These are phyloP conservation scores for Sigmodon hispidus DNA, from an alignment of 2,113 vertebrate species.

Conservation along the genomic window DNA sequence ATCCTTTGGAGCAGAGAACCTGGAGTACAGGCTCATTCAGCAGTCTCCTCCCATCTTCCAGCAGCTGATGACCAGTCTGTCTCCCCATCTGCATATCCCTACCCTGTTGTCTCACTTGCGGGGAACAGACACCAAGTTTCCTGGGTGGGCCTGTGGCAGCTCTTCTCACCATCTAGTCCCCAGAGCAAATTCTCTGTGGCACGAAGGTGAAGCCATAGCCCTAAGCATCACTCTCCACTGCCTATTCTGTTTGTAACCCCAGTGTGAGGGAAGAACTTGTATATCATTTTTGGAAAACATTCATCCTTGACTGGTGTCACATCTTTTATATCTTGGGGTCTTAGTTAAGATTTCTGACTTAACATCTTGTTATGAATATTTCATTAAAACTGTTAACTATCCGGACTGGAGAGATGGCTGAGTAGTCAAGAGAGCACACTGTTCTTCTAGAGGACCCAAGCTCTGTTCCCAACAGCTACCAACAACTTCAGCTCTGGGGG, in stretches of 20 bases:
- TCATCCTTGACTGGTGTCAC: neutral
- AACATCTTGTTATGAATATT: neutral
- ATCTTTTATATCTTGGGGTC: neutral
- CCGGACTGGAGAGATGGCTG: neutral
- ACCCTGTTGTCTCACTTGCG: neutral
- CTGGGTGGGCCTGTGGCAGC: neutral
- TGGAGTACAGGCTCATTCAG: neutral
- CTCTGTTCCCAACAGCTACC: neutral
- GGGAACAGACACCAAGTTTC: neutral
- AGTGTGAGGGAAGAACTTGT: neutral
- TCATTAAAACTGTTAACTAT: neutral
- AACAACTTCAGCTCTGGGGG: neutral
- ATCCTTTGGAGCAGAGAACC: neutral
- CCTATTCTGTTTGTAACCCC: neutral
- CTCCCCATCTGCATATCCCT: neutral
- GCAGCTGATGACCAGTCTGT: neutral
- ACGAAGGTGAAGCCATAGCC: neutral
- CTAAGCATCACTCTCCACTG: neutral
- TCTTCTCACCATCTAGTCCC: neutral
- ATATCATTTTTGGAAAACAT: neutral
- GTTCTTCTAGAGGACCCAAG: neutral
- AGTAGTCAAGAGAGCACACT: neutral
- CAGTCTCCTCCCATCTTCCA: neutral
- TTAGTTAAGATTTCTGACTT: constrained; percentile 34
- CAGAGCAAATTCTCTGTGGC: neutral